These are phyloP conservation scores for Druceiella hillmani DNA, from an alignment of 2,888 invertebrate genomes.

Conservation along the genomic window DNA sequence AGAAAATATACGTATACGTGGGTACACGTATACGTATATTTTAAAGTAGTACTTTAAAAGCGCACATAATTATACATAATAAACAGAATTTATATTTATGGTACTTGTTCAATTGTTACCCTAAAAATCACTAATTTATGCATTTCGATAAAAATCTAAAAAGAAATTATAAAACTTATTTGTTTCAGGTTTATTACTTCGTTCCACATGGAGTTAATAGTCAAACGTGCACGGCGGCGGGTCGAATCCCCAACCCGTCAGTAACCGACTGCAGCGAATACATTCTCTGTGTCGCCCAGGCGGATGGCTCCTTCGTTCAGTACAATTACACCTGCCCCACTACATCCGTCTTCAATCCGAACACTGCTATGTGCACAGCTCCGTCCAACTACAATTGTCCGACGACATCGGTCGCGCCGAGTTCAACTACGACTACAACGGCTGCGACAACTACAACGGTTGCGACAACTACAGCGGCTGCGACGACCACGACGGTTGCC, in stretches of 20 bases:
- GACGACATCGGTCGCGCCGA: not conserved
- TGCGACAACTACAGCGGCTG: slow-evolving; percentile 8
- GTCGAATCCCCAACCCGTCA: slow-evolving; percentile 22
- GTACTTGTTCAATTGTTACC: too few species aligned
- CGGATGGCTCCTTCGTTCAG: slow-evolving; percentile 15
- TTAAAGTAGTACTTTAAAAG: too few species aligned
- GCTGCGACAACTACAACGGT: not conserved
- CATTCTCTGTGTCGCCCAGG: slow-evolving; percentile 18
- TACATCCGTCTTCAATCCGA: slow-evolving; percentile 21
- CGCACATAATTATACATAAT: too few species aligned
- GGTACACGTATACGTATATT: too few species aligned
- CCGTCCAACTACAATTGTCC: too few species aligned
- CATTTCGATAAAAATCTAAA: too few species aligned
- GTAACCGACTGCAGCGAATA: slow-evolving; percentile 23
- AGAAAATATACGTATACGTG: too few species aligned
- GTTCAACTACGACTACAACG: slow-evolving; percentile 9
- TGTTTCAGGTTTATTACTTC: not conserved
- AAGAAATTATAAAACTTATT: not conserved
- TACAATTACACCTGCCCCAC: slow-evolving; percentile 15
- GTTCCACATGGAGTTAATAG: too few species aligned
- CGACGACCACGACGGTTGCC: not conserved
- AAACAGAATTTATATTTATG: too few species aligned
- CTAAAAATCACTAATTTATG: too few species aligned
- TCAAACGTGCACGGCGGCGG: too few species aligned
- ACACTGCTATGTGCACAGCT: slow-evolving; percentile 17